phyloP scores from a whole-genome alignment of 2,113 vertebrate genomes.

The Cryptomyrus ogoouensis region DNA sequence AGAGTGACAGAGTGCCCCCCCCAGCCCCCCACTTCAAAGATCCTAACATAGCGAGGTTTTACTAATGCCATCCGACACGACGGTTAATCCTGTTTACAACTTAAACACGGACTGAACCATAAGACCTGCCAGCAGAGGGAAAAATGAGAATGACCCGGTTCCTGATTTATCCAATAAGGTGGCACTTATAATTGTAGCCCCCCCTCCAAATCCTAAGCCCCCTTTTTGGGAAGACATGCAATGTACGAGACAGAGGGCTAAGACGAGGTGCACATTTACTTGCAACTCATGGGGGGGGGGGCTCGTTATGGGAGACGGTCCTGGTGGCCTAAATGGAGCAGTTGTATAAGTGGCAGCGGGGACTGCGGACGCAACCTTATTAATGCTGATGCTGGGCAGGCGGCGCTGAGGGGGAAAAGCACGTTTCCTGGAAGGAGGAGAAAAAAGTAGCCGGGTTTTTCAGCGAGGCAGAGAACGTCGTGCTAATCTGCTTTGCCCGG shows the following conservation, averaged over 20 bases:
- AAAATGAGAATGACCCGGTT: conserved; percentile 25
- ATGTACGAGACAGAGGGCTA: not conserved
- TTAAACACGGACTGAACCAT: conserved; percentile 41
- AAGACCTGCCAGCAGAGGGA: conserved; percentile 27
- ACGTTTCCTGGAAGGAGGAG: conserved; percentile 9
- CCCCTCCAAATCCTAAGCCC: not conserved
- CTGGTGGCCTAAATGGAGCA: not conserved
- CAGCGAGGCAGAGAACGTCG: not conserved
- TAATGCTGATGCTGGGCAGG: not conserved
- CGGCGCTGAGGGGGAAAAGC: not conserved
- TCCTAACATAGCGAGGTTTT: conserved; percentile 44
- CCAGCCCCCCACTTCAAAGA: conserved; percentile 33
- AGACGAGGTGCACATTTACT: not conserved
- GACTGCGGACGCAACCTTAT: not conserved
- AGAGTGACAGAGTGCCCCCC: conserved; percentile 12
- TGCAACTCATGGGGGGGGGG: not conserved
- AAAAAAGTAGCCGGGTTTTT: not conserved
- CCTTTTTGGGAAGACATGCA: not conserved
- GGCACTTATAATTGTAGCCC: not conserved
- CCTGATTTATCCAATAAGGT: conserved; percentile 6
- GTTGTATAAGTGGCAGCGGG: not conserved
- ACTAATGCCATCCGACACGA: conserved; percentile 41
- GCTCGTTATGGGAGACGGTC: not conserved
- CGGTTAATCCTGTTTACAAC: conserved; percentile 51
- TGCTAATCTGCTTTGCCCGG: not conserved